Conservation (phyloP, 2,797 vertebrate species). For the Aldrovandia affinis region DNA sequence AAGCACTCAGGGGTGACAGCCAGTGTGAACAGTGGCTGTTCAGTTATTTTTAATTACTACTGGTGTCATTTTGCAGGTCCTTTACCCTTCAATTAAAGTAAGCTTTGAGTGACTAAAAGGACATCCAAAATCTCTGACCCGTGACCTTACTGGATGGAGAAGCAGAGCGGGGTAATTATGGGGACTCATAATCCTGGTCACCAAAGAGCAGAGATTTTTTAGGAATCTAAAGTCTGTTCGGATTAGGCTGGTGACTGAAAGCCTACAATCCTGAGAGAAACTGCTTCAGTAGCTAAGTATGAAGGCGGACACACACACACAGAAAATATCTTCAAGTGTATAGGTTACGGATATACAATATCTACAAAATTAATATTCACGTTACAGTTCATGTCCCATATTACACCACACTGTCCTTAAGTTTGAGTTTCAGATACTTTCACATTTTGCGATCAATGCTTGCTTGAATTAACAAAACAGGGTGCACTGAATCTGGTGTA, state of each 20-base stretch:
- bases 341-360: too few relatives aligned
- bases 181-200: slow-evolving; percentile 20
- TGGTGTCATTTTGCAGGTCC: slow-evolving; percentile 26
- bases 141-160: neutral
- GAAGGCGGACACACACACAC: neutral
- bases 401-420: neutral
- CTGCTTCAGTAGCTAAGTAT: neutral
- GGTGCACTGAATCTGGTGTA: neutral
- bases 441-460: neutral
- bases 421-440: neutral
- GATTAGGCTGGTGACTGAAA: slow-evolving; percentile 9
- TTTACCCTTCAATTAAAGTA: slow-evolving; percentile 16
- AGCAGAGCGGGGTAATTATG: neutral
- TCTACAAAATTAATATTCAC: neutral
- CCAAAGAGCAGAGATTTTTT: slow-evolving; percentile 1
- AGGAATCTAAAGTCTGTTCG: slow-evolving; percentile 16
- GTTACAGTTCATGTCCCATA: neutral
- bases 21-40: neutral
- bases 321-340: too few relatives aligned
- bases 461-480: neutral
- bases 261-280: slow-evolving; percentile 5
- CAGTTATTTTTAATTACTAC: slow-evolving; percentile 2
- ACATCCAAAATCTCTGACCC: slow-evolving; percentile 29
- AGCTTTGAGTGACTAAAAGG: slow-evolving; percentile 22
- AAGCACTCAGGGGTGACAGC: neutral